These are phyloP conservation scores for Clarias fuscus DNA, from an alignment of 2,797 vertebrate species.

Conservation along the genomic window DNA sequence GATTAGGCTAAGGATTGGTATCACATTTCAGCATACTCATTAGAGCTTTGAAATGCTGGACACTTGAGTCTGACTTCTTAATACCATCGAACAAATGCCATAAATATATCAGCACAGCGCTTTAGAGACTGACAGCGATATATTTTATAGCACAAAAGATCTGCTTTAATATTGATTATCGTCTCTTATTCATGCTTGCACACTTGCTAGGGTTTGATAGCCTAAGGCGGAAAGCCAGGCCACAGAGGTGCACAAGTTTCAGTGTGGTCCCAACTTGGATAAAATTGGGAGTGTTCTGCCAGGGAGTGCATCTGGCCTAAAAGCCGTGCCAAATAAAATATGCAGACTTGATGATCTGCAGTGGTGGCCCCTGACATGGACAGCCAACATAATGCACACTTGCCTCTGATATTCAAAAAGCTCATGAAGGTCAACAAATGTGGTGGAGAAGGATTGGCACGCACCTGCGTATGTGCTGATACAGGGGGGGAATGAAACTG, in stretches of 20 bases:
- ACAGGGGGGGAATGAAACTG: not conserved
- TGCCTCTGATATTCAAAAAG: not conserved
- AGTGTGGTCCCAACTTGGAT: too few relatives aligned
- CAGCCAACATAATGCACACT: not conserved
- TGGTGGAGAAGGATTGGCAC: not conserved
- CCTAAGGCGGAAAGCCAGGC: too few relatives aligned
- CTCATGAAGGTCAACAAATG: not conserved
- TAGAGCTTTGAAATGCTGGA: slow-evolving; percentile 15
- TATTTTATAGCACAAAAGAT: not conserved
- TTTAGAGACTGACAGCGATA: not conserved
- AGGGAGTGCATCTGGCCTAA: too few relatives aligned
- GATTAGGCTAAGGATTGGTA: slow-evolving; percentile 29
- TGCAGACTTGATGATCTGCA: too few relatives aligned
- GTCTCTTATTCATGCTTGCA: not conserved
- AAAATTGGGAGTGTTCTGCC: too few relatives aligned
- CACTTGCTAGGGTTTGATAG: not conserved
- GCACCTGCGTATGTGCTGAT: not conserved
- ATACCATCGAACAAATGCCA: not conserved
- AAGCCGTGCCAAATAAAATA: too few relatives aligned
- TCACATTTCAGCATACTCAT: slow-evolving; percentile 34
- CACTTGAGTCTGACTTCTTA: not conserved
- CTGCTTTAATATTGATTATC: not conserved
- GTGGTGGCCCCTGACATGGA: too few relatives aligned
- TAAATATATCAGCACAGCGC: not conserved
- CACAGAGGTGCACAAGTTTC: too few relatives aligned